Conservation (phyloP, 2,113 vertebrate species). For the Coryphaenoides rupestris region DNA sequence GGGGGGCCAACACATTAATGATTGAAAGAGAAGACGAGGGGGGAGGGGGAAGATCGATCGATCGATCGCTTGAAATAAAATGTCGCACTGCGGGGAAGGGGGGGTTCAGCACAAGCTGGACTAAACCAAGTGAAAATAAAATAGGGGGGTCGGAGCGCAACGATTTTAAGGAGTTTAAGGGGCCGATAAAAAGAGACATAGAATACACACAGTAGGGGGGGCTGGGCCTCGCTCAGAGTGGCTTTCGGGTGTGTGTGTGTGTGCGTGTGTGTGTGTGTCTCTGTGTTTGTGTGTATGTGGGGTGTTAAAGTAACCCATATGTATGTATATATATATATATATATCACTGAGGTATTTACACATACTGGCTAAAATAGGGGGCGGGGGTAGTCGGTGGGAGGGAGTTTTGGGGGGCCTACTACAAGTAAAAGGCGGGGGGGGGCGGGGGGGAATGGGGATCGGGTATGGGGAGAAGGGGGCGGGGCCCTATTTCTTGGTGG, state of each 20-base stretch:
- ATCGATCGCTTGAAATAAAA: slow-evolving; percentile 16
- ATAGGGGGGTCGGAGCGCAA: neutral
- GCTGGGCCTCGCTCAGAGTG: neutral
- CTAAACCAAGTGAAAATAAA: neutral
- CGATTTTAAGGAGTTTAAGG: no score
- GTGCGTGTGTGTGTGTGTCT: neutral
- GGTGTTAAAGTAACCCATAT: slow-evolving; percentile 88
- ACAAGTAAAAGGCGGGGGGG: slow-evolving; percentile 73
- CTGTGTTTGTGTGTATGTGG: slow-evolving; percentile 42
- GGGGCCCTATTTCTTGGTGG: slow-evolving; percentile 95
- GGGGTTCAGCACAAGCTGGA: neutral
- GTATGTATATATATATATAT: slow-evolving; percentile 33
- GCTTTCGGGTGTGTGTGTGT: no score
- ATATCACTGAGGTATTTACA: slow-evolving; percentile 98
- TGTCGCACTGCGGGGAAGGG: slow-evolving; percentile 6
- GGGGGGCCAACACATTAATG: slow-evolving; percentile 30
- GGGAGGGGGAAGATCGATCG: slow-evolving; percentile 1
- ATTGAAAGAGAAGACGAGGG: slow-evolving; percentile 20
- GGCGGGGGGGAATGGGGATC: no score
- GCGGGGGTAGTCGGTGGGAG: neutral
- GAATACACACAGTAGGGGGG: slow-evolving; percentile 35
- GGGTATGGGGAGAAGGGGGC: no score
- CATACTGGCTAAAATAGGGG: slow-evolving; percentile 93
- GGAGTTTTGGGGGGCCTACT: slow-evolving; percentile 62
- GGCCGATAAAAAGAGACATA: no score